Evolutionary conservation across 2,113 vertebrate species (phyloP), one percentile per base, ranked within the genome.

Genomic region (Charina bottae): DNA sequence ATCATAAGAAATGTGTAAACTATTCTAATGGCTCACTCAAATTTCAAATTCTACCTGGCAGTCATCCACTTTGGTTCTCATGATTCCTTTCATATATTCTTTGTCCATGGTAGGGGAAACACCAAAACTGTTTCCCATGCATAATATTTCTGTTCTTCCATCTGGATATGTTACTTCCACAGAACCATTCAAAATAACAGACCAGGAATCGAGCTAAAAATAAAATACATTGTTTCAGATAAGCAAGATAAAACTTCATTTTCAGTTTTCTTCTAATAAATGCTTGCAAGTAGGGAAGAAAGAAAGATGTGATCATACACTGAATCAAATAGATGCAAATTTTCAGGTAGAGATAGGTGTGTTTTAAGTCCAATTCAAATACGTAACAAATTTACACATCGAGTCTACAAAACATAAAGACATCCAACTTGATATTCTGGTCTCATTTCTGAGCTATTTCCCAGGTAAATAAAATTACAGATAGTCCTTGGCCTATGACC

Each of bases 61-160:
- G 97, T 99, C 99, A 95, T 99, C 99, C 97, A 99, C 99, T 96
- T 99, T 99, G 89, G 99, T 99, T 97, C 98, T 98, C 99, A 99
- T 99, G 87, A 99, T 98, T 10, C 99, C 99, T 97, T 99, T 99
- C 99, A 99, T 99, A 93, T 98, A 98, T 90, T 99, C 99, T 94
- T 99, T 99, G 94, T 99, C 99, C 98, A 99, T 98, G 88, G 99
- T 99, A 60, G 99, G 99, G 0, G 99, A 99, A 92, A 99, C 99
- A 68, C 99, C 99, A 26, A 99, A 99, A 93, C 99, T 99, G 97
- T 99, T 99, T 58, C 99, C 99, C 99, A 99, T 99, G 87, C 99
- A 99, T 55, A 99, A 95, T 96, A 99, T 99, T 96, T 99, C 99
- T 59, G 98, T 98, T 94, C 99, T 98, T 95, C 98, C 97, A 72